These are phyloP conservation scores for Neopelma chrysocephalum DNA, from an alignment of 2,797 vertebrate species.

Conservation along the genomic window DNA sequence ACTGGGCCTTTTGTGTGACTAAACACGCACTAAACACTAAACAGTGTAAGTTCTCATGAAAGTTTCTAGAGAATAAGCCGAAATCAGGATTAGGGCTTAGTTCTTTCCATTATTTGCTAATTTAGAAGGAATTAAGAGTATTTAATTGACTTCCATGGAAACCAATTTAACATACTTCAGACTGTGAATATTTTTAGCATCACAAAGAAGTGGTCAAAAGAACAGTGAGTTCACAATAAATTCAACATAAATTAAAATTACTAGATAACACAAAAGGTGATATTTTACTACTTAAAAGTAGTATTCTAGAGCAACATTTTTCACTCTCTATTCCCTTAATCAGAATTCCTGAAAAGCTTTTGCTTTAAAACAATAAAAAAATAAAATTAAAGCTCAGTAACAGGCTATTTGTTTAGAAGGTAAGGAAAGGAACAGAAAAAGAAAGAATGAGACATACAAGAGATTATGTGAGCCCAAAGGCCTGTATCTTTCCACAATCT, in stretches of 20 bases:
- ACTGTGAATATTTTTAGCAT: neutral
- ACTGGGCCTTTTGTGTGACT: neutral
- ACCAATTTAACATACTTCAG: conserved; percentile 16
- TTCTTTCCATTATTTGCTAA: neutral
- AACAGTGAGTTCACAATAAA: neutral
- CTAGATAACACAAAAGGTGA: neutral
- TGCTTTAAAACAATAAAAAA: neutral
- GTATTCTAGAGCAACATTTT: neutral
- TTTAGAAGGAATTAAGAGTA: conserved; percentile 14
- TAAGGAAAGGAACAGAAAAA: neutral
- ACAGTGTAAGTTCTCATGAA: neutral
- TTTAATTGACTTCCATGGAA: conserved; percentile 47
- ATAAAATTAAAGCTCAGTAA: neutral
- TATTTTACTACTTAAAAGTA: neutral
- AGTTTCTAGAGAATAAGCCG: neutral
- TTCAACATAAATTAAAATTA: neutral
- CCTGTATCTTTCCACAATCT: neutral
- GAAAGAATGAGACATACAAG: neutral
- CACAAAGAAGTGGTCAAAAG: neutral
- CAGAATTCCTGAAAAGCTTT: neutral
- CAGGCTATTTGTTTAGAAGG: neutral
- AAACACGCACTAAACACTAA: no score
- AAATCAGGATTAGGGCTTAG: neutral
- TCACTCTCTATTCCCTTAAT: neutral
- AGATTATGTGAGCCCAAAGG: neutral